Base-by-base conservation (phyloP, 2,888 invertebrate genomes). In the Alsophila aescularia region DNA sequence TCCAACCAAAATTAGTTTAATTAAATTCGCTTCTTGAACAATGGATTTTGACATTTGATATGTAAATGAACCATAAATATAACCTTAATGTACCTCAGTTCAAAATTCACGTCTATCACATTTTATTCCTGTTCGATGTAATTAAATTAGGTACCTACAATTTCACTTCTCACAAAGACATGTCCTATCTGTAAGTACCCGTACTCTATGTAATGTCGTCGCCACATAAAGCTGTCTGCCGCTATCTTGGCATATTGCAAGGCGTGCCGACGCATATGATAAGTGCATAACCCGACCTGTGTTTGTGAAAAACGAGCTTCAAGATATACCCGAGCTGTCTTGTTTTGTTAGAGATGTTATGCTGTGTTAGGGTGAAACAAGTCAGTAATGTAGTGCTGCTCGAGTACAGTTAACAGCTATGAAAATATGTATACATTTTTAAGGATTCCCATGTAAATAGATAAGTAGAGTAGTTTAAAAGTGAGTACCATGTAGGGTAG, bases 211-310 rank as follows among this genome's bases (percentile, higher is more conserved):
- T n/a, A n/a, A 41, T 15, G 55, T 52, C 15, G 48, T 40, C 70
- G 67, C 71, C 70, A 70, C 79, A 84, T 83, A 85, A 85, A 84
- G 76, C 81, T 80, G 84, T 83, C 83, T 68, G 63, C 52, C 50
- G 35, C 73, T 83, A 84, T 83, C 85, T 82, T 75, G 81, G 82
- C 81, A 81, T 81, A 82, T 80, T 79, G 81, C 76, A 70, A 67
- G 68, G 69, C 82, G 80, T 83, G 81, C 75, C 75, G 68, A 75
- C 79, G 83, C 83, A 81, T 82, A 85, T 76, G 76, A 85, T 84
- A 84, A 83, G 80, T 83, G 81, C 81, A 81, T 81, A 76, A 77
- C 67, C 71, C 73, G 67, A 64, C 67, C 59, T 60, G 45, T 49
- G 54, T 54, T 61, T 60, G 52, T 53, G 58, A 55, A 54, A 58